These are phyloP conservation scores for Gallinago stenura DNA, from an alignment of 2,797 vertebrate species.

Conservation along the genomic window DNA sequence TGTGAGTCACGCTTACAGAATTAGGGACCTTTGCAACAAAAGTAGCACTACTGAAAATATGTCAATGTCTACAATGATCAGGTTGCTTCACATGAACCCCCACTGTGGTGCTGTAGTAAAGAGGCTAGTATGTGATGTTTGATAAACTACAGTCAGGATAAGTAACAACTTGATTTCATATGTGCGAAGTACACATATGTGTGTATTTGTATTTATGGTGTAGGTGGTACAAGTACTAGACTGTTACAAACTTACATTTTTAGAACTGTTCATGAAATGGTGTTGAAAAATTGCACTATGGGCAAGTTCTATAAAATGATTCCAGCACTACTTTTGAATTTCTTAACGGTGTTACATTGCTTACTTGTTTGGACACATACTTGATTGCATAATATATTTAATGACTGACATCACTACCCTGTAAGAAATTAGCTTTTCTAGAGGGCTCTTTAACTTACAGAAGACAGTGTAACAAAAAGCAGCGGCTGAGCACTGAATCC, in stretches of 20 bases:
- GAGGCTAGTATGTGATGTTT: neutral
- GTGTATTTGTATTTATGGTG: neutral
- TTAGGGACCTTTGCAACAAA: neutral
- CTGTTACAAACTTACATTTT: neutral
- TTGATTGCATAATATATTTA: neutral
- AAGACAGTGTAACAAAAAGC: neutral
- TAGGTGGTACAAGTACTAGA: neutral
- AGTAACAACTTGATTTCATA: neutral
- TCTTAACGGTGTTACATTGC: neutral
- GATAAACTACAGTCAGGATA: neutral
- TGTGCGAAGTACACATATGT: neutral
- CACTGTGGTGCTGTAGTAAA: neutral
- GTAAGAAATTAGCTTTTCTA: neutral
- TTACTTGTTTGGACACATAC: neutral
- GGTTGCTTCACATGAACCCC: neutral
- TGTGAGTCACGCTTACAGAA: neutral
- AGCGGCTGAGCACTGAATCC: neutral
- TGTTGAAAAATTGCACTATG: neutral
- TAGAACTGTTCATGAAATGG: neutral
- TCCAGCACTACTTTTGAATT: neutral
- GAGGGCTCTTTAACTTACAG: neutral
- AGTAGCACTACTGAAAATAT: neutral
- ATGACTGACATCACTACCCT: neutral
- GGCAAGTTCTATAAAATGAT: neutral
- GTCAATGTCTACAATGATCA: neutral